These are phyloP conservation scores for Muntiacus muntjak DNA, from an alignment of 2,113 vertebrate genomes.

Conservation along the genomic window DNA sequence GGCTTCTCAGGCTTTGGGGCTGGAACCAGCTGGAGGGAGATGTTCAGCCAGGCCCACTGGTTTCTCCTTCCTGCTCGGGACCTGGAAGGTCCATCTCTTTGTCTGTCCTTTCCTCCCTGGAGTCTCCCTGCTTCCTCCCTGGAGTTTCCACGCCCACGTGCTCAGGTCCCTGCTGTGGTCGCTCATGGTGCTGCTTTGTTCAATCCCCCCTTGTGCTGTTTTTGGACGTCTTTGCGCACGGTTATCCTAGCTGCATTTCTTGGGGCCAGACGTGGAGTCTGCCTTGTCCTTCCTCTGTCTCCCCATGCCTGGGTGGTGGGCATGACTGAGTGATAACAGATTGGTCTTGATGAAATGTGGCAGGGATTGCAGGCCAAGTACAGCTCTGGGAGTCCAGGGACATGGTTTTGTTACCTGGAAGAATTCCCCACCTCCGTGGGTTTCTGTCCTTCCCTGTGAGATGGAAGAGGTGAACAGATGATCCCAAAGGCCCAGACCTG, in stretches of 20 bases:
- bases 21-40: background rate
- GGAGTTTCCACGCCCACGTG: background rate
- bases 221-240: background rate
- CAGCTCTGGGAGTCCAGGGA: background rate
- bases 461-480: background rate
- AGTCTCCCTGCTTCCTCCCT: background rate
- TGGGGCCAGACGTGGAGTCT: background rate
- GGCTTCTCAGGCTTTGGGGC: background rate
- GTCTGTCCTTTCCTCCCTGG: background rate
- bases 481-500: background rate
- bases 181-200: background rate
- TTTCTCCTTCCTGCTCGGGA: background rate
- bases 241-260: background rate
- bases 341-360: background rate
- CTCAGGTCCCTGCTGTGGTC: background rate
- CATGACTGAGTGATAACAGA: background rate
- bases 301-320: background rate
- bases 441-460: background rate
- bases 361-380: background rate
- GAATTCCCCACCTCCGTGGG: background rate
- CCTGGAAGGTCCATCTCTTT: background rate
- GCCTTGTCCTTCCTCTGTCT: background rate
- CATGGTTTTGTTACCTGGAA: background rate
- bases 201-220: background rate
- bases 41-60: background rate